These are phyloP conservation scores for Margarornis squamiger DNA, from an alignment of 2,797 vertebrate genomes.

Conservation along the genomic window DNA sequence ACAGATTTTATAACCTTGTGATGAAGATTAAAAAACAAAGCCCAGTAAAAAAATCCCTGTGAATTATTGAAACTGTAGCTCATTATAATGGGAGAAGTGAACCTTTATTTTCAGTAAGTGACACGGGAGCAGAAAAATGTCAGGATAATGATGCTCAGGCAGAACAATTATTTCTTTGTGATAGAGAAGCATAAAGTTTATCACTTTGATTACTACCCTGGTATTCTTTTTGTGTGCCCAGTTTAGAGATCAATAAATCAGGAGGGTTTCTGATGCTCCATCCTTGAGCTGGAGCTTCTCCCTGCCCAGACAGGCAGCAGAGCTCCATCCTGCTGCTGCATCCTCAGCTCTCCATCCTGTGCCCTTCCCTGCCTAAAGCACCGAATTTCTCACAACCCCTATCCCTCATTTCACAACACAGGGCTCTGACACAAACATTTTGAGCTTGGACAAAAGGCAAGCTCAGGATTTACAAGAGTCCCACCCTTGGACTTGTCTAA, in stretches of 20 bases:
- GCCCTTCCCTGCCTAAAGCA: not conserved
- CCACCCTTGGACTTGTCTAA: not conserved
- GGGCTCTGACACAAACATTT: not conserved
- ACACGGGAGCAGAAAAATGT: conserved; percentile 33
- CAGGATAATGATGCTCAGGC: conserved; percentile 39
- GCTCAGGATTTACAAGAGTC: not conserved
- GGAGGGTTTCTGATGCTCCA: not conserved
- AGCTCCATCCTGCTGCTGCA: not conserved
- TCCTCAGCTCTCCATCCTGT: fast-evolving
- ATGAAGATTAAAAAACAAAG: conserved; percentile 26
- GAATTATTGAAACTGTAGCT: conserved; percentile 65
- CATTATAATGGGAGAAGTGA: conserved; percentile 45
- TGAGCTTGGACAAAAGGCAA: not conserved
- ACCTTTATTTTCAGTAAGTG: conserved; percentile 62
- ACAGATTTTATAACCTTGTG: not conserved
- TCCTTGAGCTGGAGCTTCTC: not conserved
- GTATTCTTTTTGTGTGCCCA: not conserved
- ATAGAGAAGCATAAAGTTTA: conserved; percentile 24
- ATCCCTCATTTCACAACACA: not conserved
- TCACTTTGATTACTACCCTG: not conserved
- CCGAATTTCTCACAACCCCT: not conserved
- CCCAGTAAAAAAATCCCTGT: not conserved
- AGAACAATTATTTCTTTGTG: conserved; percentile 58
- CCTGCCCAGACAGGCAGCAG: not conserved
- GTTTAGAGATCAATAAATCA: not conserved